Percentiles rank a stretch among this genome's conserved stretches.
phyloP scores from a whole-genome alignment of 2,797 vertebrate genomes.

The Chromobotia macracanthus region DNA sequence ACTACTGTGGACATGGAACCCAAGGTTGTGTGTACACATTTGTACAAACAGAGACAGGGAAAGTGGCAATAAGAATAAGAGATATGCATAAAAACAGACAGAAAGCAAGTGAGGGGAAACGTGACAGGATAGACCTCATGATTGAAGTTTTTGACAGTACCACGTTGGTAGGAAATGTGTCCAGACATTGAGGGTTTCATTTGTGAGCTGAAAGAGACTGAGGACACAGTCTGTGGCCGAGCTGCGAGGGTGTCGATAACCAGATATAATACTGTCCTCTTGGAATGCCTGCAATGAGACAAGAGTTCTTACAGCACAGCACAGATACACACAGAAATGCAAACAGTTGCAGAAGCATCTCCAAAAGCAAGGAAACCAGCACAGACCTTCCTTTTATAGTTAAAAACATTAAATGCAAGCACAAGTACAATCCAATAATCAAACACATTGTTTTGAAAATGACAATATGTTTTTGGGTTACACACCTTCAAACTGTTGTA shows the following conservation, averaged over 20 bases:
- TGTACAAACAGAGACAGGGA: neutral
- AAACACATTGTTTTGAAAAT: neutral
- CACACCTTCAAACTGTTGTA: slow-evolving; percentile 24
- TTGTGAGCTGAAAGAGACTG: slow-evolving; percentile 93
- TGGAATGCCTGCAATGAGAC: slow-evolving; percentile 82
- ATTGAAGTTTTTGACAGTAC: slow-evolving; percentile 66
- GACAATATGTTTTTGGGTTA: neutral
- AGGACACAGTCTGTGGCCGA: slow-evolving; percentile 87
- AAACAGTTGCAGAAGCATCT: neutral
- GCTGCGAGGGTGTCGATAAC: slow-evolving; percentile 88
- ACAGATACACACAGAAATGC: slow-evolving; percentile 1
- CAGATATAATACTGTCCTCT: slow-evolving; percentile 90
- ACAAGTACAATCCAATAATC: neutral
- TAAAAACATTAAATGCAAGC: neutral
- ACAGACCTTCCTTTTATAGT: neutral
- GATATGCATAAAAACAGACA: neutral
- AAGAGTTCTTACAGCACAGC: slow-evolving; percentile 3
- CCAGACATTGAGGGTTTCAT: slow-evolving; percentile 98
- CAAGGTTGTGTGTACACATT: neutral
- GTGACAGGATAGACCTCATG: neutral
- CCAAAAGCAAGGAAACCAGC: neutral
- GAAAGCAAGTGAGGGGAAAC: neutral
- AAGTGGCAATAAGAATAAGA: neutral
- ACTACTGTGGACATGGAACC: slow-evolving; percentile 28
- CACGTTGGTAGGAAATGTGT: slow-evolving; percentile 92